These are phyloP conservation scores for Phasia obesa DNA, from an alignment of 2,888 invertebrate species.

Conservation along the genomic window DNA sequence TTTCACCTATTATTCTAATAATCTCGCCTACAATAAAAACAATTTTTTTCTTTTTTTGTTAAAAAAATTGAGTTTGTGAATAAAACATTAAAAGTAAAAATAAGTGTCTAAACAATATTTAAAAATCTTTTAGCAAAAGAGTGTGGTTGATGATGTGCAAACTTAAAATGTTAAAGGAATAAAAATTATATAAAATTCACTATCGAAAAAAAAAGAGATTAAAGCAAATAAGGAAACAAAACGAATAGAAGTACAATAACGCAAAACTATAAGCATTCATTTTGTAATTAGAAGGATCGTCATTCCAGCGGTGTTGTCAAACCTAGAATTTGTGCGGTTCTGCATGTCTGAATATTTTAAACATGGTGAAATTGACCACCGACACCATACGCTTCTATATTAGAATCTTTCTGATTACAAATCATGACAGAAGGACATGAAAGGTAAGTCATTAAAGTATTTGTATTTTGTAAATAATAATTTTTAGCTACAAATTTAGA, in stretches of 20 bases:
- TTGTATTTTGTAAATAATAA: no score
- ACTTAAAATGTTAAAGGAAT: constrained; percentile 8
- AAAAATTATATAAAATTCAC: constrained; percentile 52
- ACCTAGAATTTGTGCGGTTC: constrained; percentile 80
- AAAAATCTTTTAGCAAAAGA: neutral
- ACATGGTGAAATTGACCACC: constrained; percentile 90
- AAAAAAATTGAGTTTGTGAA: neutral
- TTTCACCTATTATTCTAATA: constrained; percentile 21
- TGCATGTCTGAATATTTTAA: constrained; percentile 90
- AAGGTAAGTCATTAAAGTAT: no score
- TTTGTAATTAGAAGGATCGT: constrained; percentile 22
- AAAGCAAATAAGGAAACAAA: constrained; percentile 4
- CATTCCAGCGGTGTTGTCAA: constrained; percentile 55
- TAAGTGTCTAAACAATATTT: neutral
- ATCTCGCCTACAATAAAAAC: constrained; percentile 57
- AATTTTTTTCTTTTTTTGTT: neutral
- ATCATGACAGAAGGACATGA: constrained; percentile 96
- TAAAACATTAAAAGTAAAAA: neutral
- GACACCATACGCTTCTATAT: constrained; percentile 89
- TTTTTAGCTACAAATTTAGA: no score
- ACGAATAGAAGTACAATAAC: constrained; percentile 2
- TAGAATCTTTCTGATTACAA: constrained; percentile 92
- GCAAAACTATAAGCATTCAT: constrained; percentile 7
- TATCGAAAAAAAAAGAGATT: constrained; percentile 18
- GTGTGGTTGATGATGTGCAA: constrained; percentile 37